Evolutionary conservation across 2,797 vertebrate species (phyloP).

Genomic region (Gadopsis bispinosus): DNA sequence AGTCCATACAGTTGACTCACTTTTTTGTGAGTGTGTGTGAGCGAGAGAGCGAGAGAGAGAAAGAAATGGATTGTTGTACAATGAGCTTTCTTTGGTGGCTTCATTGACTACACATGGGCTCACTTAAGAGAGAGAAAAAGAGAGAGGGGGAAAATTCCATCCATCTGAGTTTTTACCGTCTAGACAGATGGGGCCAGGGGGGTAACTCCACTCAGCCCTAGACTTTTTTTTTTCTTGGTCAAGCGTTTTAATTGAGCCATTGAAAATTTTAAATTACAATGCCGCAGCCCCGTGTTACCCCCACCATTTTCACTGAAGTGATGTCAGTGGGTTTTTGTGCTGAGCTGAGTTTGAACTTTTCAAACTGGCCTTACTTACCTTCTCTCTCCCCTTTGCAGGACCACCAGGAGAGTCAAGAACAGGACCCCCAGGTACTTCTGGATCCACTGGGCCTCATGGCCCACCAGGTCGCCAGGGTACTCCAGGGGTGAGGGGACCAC

Average conservation of each 20-base stretch:
- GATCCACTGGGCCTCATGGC: constrained; percentile 92
- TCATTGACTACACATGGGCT: constrained; percentile 87
- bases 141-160: constrained; percentile 82
- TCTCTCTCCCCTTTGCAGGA: constrained; percentile 81
- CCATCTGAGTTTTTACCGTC: constrained; percentile 78
- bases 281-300: constrained; percentile 62
- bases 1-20: constrained; percentile 76
- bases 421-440: constrained; percentile 92
- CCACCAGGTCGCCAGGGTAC: constrained; percentile 94
- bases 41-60: constrained; percentile 19
- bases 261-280: constrained; percentile 82
- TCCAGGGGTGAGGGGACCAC: constrained; percentile 92
- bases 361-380: constrained; percentile 25
- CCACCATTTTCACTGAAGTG: constrained; percentile 65
- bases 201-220: constrained; percentile 67
- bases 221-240: constrained; percentile 58
- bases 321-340: constrained; percentile 68
- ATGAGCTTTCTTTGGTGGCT: constrained; percentile 83
- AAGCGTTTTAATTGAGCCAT: constrained; percentile 82
- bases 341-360: constrained; percentile 16
- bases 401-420: constrained; percentile 94
- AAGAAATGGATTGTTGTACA: constrained; percentile 77
- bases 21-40: constrained; percentile 67
- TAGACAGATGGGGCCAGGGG: constrained; percentile 81
- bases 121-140: constrained; percentile 74